Evolutionary conservation across 2,888 invertebrate genomes (phyloP).

Genomic region (Caenorhabditis japonica): DNA sequence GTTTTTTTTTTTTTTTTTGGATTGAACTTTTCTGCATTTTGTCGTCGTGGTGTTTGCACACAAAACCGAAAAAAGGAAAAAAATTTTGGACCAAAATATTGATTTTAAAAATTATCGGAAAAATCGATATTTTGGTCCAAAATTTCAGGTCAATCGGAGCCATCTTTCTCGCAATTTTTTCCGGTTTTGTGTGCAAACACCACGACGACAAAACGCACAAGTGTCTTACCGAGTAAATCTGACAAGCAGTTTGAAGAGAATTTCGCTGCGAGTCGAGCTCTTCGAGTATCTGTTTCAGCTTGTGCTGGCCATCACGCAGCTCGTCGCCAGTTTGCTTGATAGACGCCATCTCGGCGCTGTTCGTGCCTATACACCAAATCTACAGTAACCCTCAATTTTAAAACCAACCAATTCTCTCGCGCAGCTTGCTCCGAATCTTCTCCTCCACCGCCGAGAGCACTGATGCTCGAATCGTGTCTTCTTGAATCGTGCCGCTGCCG

Average conservation of each 20-base stretch:
- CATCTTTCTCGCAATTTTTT: too few relatives aligned
- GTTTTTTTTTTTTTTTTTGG: too few relatives aligned
- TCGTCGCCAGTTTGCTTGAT: constrained; percentile 89
- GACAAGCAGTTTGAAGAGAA: constrained; percentile 57
- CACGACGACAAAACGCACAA: too few relatives aligned
- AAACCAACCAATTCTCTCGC: constrained; percentile 89
- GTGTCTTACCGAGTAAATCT: constrained; percentile 59
- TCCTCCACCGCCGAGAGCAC: constrained; percentile 94
- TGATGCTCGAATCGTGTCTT: constrained; percentile 94
- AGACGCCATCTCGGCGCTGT: constrained; percentile 87
- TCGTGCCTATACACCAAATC: constrained; percentile 64
- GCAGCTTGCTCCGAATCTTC: constrained; percentile 88
- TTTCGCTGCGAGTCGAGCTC: constrained; percentile 68
- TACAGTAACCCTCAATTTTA: neutral
- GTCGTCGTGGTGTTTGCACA: too few relatives aligned
- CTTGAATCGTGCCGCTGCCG: constrained; percentile 86
- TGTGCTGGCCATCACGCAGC: constrained; percentile 81
- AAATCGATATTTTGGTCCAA: too few relatives aligned
- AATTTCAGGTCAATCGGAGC: too few relatives aligned
- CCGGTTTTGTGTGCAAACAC: too few relatives aligned
- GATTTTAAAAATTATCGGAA: too few relatives aligned
- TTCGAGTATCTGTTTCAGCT: constrained; percentile 68
- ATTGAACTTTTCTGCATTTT: too few relatives aligned
- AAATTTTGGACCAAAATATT: neutral
- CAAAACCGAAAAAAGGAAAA: constrained; percentile 1